Evolutionary conservation across 1,140 invertebrate species (phyloP), one percentile per base, ranked within the genome.

Genomic region (Hyphantria cunea): DNA sequence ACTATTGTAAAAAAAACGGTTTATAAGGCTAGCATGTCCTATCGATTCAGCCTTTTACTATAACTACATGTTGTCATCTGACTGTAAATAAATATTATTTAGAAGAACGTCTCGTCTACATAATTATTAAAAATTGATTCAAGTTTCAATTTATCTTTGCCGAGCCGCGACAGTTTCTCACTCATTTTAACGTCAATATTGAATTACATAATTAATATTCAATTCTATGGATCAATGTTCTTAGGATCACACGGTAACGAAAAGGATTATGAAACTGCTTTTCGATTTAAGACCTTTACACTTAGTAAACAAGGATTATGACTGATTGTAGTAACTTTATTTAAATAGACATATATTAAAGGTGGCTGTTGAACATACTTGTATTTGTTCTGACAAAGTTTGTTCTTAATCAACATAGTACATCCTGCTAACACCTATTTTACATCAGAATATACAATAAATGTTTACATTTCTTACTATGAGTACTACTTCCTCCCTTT

Each of bases 351-450:
- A 32, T 37, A 14, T 13, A 33, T 14, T 42, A 5, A 12, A 13
- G 8, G 32, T 6, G 11, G 17, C 32, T 42, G 39, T 12, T 32
- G 25, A 25, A 25, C 5, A 5, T 25, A 25, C 39, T n/a, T 13
- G 32, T 54, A 25, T 52, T 37, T 52, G 52, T 15, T 44, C 1
- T 32, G 14, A 8, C 52, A 13, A 44, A 54, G 42, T 56, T 56
- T 56, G 53, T 34, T 34, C 52, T 66, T 52, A 61, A 66, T 55
- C 55, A 77, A 83, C 70, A 80, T 49, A 62, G 68, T 53, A 83
- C 73, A 85, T 85, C 82, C 82, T 85, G 80, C 70, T 85, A 78
- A 80, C 62, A 66, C 60, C 51, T 5, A 14, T 10, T 45, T 58
- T n/a, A n/a, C n/a, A n/a, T n/a, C n/a, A n/a, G n/a, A n/a, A n/a